A percentile compares a stretch with the other conserved stretches of the same genome.
Conservation (phyloP, 2,888 invertebrate species). For the Phragmatobia fuliginosa region DNA sequence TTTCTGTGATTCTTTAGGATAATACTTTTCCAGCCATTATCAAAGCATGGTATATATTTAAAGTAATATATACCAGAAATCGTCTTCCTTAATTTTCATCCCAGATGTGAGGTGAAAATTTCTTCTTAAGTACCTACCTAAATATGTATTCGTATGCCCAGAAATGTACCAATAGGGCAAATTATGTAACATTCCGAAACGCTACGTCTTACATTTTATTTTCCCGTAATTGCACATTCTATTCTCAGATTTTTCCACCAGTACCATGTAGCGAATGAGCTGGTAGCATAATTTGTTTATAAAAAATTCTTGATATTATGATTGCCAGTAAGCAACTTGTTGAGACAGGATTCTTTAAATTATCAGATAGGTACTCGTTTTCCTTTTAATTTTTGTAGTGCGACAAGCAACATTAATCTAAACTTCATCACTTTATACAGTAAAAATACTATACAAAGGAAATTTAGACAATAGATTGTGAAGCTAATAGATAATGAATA, state of each 20-base stretch:
- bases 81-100: not conserved
- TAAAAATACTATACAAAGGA: no score
- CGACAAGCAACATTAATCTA: no score
- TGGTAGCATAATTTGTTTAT: not conserved
- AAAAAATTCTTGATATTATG: not conserved
- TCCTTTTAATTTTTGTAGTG: no score
- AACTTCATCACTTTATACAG: no score
- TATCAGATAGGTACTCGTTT: no score
- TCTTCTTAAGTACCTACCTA: not conserved
- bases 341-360: no score
- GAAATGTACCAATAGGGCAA: not conserved
- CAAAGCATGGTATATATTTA: not conserved
- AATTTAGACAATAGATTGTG: no score
- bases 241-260: not conserved
- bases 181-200: not conserved
- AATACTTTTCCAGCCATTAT: not conserved
- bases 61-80: not conserved
- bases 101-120: not conserved
- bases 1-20: not conserved
- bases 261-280: not conserved
- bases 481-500: no score
- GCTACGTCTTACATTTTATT: not conserved
- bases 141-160: not conserved
- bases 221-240: not conserved
- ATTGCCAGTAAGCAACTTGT: no score